Evolutionary conservation across 1,140 invertebrate genomes (phyloP).

Genomic region (Dreissena polymorpha): DNA sequence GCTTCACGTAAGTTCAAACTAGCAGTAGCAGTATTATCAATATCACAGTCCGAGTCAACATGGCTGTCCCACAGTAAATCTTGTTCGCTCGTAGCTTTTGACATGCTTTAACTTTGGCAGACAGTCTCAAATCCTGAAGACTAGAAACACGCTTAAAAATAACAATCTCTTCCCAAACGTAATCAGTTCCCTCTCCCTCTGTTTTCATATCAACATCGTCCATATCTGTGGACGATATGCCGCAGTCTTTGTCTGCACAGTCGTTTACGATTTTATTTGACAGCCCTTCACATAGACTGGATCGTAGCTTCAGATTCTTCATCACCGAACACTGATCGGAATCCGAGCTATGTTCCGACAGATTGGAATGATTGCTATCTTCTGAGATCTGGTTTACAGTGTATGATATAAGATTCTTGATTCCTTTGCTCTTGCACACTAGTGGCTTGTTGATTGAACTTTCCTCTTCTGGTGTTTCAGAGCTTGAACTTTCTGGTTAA

Average conservation of each 20-base stretch:
- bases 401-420: constrained; percentile 73
- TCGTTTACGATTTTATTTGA: constrained; percentile 32
- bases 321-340: constrained; percentile 66
- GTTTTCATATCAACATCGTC: neutral
- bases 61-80: constrained; percentile 50
- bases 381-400: constrained; percentile 60
- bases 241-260: constrained; percentile 5
- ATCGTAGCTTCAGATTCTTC: constrained; percentile 64
- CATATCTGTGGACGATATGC: constrained; percentile 36
- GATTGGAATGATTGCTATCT: constrained; percentile 70
- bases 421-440: too few relatives aligned
- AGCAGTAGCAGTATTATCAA: too few relatives aligned
- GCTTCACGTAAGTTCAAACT: too few relatives aligned
- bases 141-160: constrained; percentile 38
- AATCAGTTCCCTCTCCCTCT: neutral
- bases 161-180: neutral
- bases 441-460: neutral
- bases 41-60: constrained; percentile 15
- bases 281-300: constrained; percentile 30
- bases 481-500: constrained; percentile 31
- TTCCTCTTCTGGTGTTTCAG: too few relatives aligned
- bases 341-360: constrained; percentile 67
- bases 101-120: neutral
- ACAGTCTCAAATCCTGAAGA: constrained; percentile 28
- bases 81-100: constrained; percentile 40